Evolutionary conservation across 2,797 vertebrate genomes (phyloP), one percentile per base, ranked within the genome.

Genomic region (Falco berigora): DNA sequence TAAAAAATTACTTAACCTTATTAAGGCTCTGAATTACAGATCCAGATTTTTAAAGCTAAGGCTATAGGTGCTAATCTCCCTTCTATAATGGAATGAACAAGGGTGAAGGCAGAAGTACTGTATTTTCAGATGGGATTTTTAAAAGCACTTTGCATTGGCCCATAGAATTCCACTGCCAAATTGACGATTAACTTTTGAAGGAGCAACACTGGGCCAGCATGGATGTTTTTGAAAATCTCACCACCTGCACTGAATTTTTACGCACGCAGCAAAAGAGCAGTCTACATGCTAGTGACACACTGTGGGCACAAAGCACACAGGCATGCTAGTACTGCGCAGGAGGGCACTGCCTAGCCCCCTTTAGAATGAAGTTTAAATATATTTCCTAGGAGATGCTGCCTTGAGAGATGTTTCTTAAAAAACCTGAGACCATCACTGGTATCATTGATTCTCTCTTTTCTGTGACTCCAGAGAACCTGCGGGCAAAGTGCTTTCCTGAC

Each of bases 1-100:
- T 36, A 15, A 63, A 44, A 42, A 40, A 68, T 17, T 17, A 58
- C 71, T 95, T 89, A 94, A 91, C 81, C 77, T 89, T 93, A 89
- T 93, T 94, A 92, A 92, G 34, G 84, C 64, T 96, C 92, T 94
- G 93, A 96, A 85, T 94, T 92, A 89, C 93, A 95, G 90, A 96
- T 89, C 84, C 80, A 95, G 86, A 96, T 94, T 93, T 87, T 92
- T 61, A 87, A 91, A 77, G 67, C 84, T 87, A 85, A 93, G 67
- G 84, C 77, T 95, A 50, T 8, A 89, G 80, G 91, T 12, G 4
- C n/a, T 91, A 71, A 92, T 91, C 75, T 77, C 75, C 75, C 86
- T 92, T 75, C 82, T 72, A 15, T 62, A 92, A 86, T n/a, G 53
- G 81, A 73, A 96, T 85, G 58, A 95, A 82, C 36, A 78, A 89